Base-by-base conservation (phyloP, 2,888 invertebrate species). In the Chydorus sphaericus region DNA sequence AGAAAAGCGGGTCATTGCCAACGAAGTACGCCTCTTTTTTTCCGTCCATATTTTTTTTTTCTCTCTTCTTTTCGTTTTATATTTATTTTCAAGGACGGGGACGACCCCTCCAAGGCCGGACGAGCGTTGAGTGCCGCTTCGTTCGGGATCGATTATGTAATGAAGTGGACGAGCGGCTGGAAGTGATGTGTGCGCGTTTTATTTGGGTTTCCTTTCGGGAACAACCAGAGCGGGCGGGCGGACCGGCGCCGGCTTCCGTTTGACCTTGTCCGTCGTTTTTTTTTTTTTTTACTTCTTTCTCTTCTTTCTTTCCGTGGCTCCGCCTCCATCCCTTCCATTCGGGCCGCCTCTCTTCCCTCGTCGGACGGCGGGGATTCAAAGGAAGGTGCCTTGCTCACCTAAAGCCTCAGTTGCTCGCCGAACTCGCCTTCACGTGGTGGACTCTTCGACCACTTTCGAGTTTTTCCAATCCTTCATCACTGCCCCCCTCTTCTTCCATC, bases 1-100 rank as follows among this genome's bases (percentile, higher is more conserved):
- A 44, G 44, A 36, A 52, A 52, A 52, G 52, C 52, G 52, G 52
- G 52, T 52, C 52, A 52, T 52, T 52, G 52, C 52, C 52, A 52
- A 52, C 36, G 52, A 31, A 52, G 52, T 31, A 36, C 31, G 44
- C 44, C 44, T 44, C 44, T 44, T 44, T n/a, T n/a, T n/a, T n/a
- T n/a, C n/a, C n/a, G n/a, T n/a, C n/a, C n/a, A n/a, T n/a, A n/a
- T n/a, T n/a, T n/a, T n/a, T n/a, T n/a, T n/a, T n/a, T n/a, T n/a
- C n/a, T n/a, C n/a, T n/a, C n/a, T n/a, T n/a, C n/a, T n/a, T n/a
- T n/a, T n/a, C n/a, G n/a, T n/a, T n/a, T n/a, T n/a, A 39, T 16
- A 16, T 39, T 39, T 39, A n/a, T 16, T n/a, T 52, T 52, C 52
- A 52, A 52, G 52, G 52, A 20, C 52, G 52, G 52, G 52, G 52